Evolutionary conservation across 2,797 vertebrate genomes (phyloP).

Genomic region (Etheostoma perlongum): DNA sequence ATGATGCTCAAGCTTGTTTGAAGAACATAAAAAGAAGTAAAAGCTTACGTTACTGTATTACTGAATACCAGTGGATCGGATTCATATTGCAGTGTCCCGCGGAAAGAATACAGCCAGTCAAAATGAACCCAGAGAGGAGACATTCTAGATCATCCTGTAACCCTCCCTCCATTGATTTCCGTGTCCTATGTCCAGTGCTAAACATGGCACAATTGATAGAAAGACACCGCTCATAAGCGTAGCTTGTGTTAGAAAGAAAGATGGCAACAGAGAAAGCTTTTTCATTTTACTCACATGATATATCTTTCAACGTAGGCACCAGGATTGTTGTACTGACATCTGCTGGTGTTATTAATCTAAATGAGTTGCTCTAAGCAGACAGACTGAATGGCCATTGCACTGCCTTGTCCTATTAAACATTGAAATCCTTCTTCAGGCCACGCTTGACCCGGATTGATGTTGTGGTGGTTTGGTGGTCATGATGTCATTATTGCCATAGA

Average conservation of each 20-base stretch:
- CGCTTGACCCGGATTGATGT: conserved; percentile 54
- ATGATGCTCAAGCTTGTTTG: conserved; percentile 5
- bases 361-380: conserved; percentile 39
- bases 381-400: conserved; percentile 15
- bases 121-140: conserved; percentile 40
- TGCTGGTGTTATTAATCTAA: conserved; percentile 61
- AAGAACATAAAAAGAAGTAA: background rate
- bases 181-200: conserved; percentile 57
- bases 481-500: conserved; percentile 21
- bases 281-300: conserved; percentile 15
- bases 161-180: conserved; percentile 64
- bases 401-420: conserved; percentile 31
- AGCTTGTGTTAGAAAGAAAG: conserved; percentile 14
- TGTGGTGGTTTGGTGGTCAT: conserved; percentile 6
- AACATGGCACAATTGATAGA: conserved; percentile 50
- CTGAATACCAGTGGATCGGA: conserved; percentile 32
- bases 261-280: conserved; percentile 1
- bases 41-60: conserved; percentile 29
- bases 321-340: conserved; percentile 56
- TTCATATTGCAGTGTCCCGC: conserved; percentile 41
- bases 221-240: conserved; percentile 30
- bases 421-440: conserved; percentile 47
- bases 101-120: conserved; percentile 42
- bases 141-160: conserved; percentile 55
- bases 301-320: conserved; percentile 21